phyloP scores from a whole-genome alignment of 2,888 invertebrate genomes.

The Rhagonycha fulva region DNA sequence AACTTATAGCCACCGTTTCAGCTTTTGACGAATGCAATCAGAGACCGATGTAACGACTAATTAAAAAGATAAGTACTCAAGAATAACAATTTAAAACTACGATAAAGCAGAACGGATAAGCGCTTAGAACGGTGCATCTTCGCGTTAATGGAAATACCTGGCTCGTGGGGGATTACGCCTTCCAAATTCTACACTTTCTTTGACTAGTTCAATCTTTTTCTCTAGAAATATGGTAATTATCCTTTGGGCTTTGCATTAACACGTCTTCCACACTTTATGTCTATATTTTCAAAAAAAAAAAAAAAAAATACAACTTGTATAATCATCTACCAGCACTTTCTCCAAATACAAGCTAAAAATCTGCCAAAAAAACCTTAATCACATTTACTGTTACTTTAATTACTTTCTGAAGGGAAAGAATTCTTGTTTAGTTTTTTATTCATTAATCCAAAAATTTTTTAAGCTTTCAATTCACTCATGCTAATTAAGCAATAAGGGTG shows the following conservation, averaged over 20 bases:
- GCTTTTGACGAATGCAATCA: constrained; percentile 31
- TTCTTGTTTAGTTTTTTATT: not conserved
- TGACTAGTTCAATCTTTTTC: constrained; percentile 28
- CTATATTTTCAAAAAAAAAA: constrained; percentile 24
- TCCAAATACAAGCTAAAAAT: not conserved
- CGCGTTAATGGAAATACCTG: constrained; percentile 37
- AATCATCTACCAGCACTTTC: constrained; percentile 1
- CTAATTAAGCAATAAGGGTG: constrained; percentile 17
- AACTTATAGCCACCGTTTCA: constrained; percentile 25
- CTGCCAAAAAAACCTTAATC: not conserved
- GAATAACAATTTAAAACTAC: constrained; percentile 47
- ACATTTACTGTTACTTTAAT: not conserved
- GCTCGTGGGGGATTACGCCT: constrained; percentile 20
- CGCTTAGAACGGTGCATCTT: constrained; percentile 29
- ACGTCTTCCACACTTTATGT: constrained; percentile 45
- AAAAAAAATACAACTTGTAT: constrained; percentile 16
- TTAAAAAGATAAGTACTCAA: constrained; percentile 51
- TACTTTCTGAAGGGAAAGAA: not conserved
- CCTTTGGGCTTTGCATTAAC: constrained; percentile 44
- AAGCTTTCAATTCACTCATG: constrained; percentile 23
- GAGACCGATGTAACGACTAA: constrained; percentile 41
- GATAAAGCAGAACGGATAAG: constrained; percentile 36
- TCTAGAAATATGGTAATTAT: constrained; percentile 50
- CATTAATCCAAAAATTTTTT: not conserved
- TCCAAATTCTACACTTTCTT: constrained; percentile 20